phyloP scores from a whole-genome alignment of 2,797 vertebrate genomes.

The Sebastes aleutianus region DNA sequence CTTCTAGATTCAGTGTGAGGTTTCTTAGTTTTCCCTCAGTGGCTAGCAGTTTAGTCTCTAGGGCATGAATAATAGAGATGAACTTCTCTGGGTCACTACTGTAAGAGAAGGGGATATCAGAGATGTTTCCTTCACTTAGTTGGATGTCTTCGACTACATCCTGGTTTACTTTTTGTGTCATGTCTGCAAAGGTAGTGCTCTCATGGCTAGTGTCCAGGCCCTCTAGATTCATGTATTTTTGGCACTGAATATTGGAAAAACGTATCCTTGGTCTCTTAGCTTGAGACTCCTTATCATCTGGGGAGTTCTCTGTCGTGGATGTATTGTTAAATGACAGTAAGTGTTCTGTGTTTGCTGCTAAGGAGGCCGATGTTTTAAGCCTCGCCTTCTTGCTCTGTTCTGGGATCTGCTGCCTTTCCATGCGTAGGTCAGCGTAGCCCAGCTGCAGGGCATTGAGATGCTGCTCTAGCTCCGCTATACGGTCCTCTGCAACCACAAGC shows the following conservation, averaged over 20 bases:
- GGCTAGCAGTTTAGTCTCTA: slow-evolving; percentile 91
- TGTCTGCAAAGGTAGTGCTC: slow-evolving; percentile 81
- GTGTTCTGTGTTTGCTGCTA: slow-evolving; percentile 31
- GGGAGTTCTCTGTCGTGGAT: slow-evolving; percentile 68
- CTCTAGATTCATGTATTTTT: slow-evolving; percentile 88
- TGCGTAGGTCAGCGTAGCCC: slow-evolving; percentile 78
- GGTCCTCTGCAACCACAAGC: slow-evolving; percentile 81
- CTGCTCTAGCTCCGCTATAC: slow-evolving; percentile 79
- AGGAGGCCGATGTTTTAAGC: slow-evolving; percentile 43
- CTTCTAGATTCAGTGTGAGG: slow-evolving; percentile 87
- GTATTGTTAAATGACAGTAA: slow-evolving; percentile 59
- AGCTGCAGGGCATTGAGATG: slow-evolving; percentile 80
- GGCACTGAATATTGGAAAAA: slow-evolving; percentile 95
- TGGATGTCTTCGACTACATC: slow-evolving; percentile 81
- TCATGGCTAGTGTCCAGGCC: slow-evolving; percentile 80
- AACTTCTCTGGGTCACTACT: slow-evolving; percentile 88
- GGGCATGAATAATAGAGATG: slow-evolving; percentile 90
- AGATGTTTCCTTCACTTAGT: slow-evolving; percentile 79
- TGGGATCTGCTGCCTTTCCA: slow-evolving; percentile 71
- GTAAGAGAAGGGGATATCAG: slow-evolving; percentile 79
- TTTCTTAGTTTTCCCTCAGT: slow-evolving; percentile 93
- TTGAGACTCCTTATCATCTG: slow-evolving; percentile 80
- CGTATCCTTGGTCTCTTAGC: slow-evolving; percentile 91
- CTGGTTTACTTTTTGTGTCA: slow-evolving; percentile 82
- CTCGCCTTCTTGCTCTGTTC: slow-evolving; percentile 67